A percentile compares a stretch with the other conserved stretches of the same genome.
phyloP scores from a whole-genome alignment of 2,797 vertebrate genomes.

The Acestrorhynchus altus region DNA sequence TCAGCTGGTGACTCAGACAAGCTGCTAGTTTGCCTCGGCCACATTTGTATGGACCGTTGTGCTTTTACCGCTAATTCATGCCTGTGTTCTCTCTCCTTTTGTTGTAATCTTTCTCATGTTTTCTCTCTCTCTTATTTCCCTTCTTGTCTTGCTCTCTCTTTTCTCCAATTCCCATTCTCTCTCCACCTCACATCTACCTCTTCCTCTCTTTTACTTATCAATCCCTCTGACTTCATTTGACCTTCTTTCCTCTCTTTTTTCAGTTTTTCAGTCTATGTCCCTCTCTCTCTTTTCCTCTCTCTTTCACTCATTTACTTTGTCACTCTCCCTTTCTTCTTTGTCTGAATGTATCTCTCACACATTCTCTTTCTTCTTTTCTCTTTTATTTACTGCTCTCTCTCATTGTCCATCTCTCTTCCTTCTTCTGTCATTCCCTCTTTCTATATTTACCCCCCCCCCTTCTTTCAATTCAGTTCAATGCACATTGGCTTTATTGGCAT shows the following conservation, averaged over 20 bases:
- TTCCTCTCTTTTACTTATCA: constrained; percentile 30
- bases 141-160: not conserved
- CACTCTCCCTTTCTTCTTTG: not conserved
- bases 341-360: not conserved
- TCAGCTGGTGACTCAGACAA: too few species aligned
- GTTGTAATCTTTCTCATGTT: not conserved
- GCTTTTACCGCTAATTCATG: too few species aligned
- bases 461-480: constrained; percentile 9
- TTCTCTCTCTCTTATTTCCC: too few species aligned
- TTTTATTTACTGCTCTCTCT: not conserved
- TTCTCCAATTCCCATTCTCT: not conserved
- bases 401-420: not conserved
- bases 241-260: constrained; percentile 16
- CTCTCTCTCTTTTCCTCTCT: not conserved
- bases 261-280: constrained; percentile 6
- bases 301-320: too few species aligned
- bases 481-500: too few species aligned
- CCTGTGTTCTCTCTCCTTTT: not conserved
- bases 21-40: not conserved
- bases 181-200: too few species aligned
- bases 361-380: not conserved
- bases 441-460: not conserved
- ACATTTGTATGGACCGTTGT: too few species aligned
- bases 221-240: constrained; percentile 6
- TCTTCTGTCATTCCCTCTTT: not conserved